These are phyloP conservation scores for Micromys minutus DNA, from an alignment of 2,113 vertebrate genomes.

Conservation along the genomic window DNA sequence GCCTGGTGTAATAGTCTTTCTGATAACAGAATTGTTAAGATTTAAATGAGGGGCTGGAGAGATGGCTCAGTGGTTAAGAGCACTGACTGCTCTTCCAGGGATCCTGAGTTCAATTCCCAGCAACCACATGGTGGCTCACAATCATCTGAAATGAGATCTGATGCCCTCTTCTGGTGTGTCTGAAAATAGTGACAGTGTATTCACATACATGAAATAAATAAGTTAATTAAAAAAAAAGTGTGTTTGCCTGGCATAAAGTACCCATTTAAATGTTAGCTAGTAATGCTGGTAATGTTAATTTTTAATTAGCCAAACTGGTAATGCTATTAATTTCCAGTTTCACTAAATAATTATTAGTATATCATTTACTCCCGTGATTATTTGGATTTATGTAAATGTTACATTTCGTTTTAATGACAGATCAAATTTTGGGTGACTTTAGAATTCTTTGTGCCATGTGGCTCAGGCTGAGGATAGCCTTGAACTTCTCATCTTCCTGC, in stretches of 20 bases:
- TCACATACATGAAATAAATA: too few species aligned
- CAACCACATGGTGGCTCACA: too few species aligned
- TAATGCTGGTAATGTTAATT: neutral
- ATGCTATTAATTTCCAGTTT: neutral
- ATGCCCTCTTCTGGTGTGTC: too few species aligned
- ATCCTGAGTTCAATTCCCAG: too few species aligned
- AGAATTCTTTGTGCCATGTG: neutral
- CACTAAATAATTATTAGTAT: neutral
- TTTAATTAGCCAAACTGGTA: neutral
- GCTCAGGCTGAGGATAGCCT: neutral
- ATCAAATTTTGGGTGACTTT: neutral
- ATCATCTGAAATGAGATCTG: too few species aligned
- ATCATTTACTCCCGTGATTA: neutral
- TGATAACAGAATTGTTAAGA: neutral
- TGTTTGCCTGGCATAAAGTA: neutral
- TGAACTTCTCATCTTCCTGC: neutral
- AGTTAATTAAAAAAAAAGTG: too few species aligned
- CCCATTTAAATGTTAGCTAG: neutral
- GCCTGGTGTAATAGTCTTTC: neutral
- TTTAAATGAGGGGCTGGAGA: neutral
- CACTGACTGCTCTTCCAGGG: too few species aligned
- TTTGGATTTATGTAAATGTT: slow-evolving; percentile 20
- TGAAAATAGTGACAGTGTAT: too few species aligned
- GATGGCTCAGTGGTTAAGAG: too few species aligned
- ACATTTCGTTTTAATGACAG: neutral